phyloP scores from a whole-genome alignment of 2,113 vertebrate genomes.

The Nycticorax nycticorax region DNA sequence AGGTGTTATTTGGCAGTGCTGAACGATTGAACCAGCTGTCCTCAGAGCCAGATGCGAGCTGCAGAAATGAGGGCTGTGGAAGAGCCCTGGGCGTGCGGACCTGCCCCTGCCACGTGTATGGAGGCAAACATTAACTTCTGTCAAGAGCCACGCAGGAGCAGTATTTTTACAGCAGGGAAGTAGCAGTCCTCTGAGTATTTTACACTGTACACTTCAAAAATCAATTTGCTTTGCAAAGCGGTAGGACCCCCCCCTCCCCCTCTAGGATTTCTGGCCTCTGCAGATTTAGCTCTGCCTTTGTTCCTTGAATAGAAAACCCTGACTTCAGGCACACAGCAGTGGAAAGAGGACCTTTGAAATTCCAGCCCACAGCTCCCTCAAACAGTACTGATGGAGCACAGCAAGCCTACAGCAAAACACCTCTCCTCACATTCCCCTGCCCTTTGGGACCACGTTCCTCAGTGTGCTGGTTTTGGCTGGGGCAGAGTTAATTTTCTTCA shows the following conservation, averaged over 20 bases:
- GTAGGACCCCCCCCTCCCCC: neutral
- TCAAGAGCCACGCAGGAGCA: rapidly evolving
- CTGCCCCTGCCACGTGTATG: rapidly evolving
- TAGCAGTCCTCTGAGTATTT: neutral
- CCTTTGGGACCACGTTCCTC: neutral
- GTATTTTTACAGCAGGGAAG: neutral
- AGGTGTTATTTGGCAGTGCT: neutral
- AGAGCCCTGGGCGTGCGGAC: neutral
- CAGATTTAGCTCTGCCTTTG: neutral
- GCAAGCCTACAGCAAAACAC: neutral
- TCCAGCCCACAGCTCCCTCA: neutral
- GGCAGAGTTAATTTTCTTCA: too few species aligned
- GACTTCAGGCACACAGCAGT: neutral
- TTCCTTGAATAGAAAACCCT: neutral
- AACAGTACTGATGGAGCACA: neutral
- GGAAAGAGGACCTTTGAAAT: neutral
- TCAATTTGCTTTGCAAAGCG: neutral
- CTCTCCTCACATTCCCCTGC: neutral
- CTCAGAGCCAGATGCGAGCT: neutral
- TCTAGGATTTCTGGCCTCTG: neutral
- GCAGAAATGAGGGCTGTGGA: neutral
- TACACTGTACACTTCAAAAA: neutral
- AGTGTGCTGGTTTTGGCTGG: too few species aligned
- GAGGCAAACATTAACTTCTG: neutral
- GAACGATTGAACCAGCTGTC: neutral